Conservation (phyloP, 1,140 invertebrate genomes). For the Arctopsyche grandis region DNA sequence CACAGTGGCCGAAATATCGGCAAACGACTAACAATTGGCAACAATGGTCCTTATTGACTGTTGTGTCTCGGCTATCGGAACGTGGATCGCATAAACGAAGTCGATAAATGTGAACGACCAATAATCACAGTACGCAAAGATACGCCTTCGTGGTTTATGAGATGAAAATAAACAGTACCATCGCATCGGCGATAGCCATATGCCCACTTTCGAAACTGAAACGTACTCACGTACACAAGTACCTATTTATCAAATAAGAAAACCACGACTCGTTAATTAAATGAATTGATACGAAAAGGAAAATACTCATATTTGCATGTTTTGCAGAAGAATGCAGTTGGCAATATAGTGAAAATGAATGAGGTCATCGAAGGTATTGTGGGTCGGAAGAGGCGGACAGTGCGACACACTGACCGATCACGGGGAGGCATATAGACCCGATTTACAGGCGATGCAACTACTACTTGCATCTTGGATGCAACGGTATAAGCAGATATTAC, state of each 20-base stretch:
- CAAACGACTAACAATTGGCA: not conserved
- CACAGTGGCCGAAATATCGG: conserved; percentile 26
- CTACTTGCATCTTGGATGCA: conserved; percentile 1
- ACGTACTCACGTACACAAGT: too few relatives aligned
- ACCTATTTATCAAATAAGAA: too few relatives aligned
- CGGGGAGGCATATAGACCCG: conserved; percentile 33
- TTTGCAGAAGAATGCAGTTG: not conserved
- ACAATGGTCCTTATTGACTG: conserved; percentile 22
- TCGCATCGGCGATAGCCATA: too few relatives aligned
- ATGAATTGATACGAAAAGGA: too few relatives aligned
- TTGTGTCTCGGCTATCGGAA: not conserved
- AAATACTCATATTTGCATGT: too few relatives aligned
- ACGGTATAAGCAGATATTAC: conserved; percentile 42
- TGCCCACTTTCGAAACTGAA: too few relatives aligned
- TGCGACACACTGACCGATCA: conserved; percentile 40
- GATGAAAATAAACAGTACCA: not conserved
- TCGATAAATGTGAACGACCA: conserved; percentile 32
- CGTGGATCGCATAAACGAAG: conserved; percentile 8
- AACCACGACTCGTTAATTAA: too few relatives aligned
- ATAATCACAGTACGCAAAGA: conserved; percentile 29
- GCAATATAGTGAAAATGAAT: conserved; percentile 11
- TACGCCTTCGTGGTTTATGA: conserved; percentile 13
- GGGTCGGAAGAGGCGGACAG: conserved; percentile 20
- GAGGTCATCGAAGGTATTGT: not conserved
- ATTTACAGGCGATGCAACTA: conserved; percentile 27